A percentile compares a stretch with the other conserved stretches of the same genome.
Evolutionary conservation across 2,888 invertebrate genomes (phyloP).

Genomic region (Microctonus brassicae): DNA sequence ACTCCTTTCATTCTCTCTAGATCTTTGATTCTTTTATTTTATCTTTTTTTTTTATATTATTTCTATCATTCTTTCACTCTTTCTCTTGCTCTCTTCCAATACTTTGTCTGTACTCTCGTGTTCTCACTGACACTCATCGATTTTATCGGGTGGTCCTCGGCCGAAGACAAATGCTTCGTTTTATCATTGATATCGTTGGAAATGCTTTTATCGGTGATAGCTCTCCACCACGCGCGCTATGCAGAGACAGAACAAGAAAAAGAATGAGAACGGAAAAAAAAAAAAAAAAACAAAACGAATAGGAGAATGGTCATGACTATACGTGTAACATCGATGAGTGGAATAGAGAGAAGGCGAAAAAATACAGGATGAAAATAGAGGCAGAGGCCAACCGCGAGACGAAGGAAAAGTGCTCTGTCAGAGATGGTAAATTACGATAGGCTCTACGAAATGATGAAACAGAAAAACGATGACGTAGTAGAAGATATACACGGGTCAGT

Average conservation of each 20-base stretch:
- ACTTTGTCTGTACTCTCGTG: slow-evolving; percentile 14
- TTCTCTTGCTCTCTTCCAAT: slow-evolving; percentile 5
- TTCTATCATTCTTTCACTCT: too few relatives aligned
- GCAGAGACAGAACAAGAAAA: slow-evolving; percentile 25
- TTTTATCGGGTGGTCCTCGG: slow-evolving; percentile 44
- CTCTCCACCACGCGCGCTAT: slow-evolving; percentile 38
- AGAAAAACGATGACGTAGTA: slow-evolving; percentile 39
- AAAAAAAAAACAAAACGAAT: background rate
- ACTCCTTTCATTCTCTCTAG: background rate
- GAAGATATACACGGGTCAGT: slow-evolving; percentile 11
- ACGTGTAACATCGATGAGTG: background rate
- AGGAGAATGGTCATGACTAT: background rate
- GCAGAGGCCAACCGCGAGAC: background rate
- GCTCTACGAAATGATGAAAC: slow-evolving; percentile 44
- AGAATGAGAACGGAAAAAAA: too few relatives aligned
- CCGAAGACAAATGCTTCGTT: slow-evolving; percentile 47
- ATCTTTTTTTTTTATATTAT: too few relatives aligned
- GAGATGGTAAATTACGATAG: slow-evolving; percentile 51
- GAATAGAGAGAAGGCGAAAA: background rate
- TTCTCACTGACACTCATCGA: slow-evolving; percentile 42
- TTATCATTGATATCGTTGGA: slow-evolving; percentile 51
- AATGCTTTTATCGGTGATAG: slow-evolving; percentile 52
- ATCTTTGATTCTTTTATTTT: too few relatives aligned
- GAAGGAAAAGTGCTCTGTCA: slow-evolving; percentile 47
- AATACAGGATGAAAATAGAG: background rate